Conservation (phyloP, 2,888 invertebrate species). For the Habroteleia sp. region DNA sequence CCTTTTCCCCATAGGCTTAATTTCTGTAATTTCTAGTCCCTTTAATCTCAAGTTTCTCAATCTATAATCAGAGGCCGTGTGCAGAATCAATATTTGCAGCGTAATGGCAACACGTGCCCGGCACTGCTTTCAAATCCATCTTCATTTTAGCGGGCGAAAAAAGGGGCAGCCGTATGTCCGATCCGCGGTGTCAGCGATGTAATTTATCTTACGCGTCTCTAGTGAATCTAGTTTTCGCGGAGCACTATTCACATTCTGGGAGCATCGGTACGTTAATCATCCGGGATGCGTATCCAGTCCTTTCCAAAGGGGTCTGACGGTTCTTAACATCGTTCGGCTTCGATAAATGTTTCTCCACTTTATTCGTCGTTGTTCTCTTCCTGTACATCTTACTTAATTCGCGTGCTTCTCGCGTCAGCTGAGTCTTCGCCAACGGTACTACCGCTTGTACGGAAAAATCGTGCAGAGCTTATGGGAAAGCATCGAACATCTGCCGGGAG, state of each 20-base stretch:
- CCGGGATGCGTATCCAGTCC: slow-evolving; percentile 29
- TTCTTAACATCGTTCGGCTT: slow-evolving; percentile 24
- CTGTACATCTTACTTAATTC: slow-evolving; percentile 54
- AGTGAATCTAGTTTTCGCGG: slow-evolving; percentile 26
- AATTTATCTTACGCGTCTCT: slow-evolving; percentile 27
- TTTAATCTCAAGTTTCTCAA: not conserved
- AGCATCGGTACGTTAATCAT: slow-evolving; percentile 36
- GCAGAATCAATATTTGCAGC: slow-evolving; percentile 22
- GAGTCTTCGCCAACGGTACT: slow-evolving; percentile 31
- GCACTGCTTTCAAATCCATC: slow-evolving; percentile 18
- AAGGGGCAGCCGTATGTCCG: slow-evolving; percentile 13
- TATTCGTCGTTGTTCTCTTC: slow-evolving; percentile 45
- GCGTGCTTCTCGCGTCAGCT: slow-evolving; percentile 27
- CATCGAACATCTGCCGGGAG: slow-evolving; percentile 60
- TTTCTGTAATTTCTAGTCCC: slow-evolving; percentile 1
- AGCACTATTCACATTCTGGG: slow-evolving; percentile 26
- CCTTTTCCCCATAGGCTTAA: no score
- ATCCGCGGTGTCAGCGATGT: slow-evolving; percentile 45
- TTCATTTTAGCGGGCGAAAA: slow-evolving; percentile 19
- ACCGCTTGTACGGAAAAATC: slow-evolving; percentile 32
- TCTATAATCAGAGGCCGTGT: slow-evolving; percentile 18
- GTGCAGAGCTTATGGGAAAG: slow-evolving; percentile 64
- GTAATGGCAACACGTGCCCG: slow-evolving; percentile 43
- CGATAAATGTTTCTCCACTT: slow-evolving; percentile 41
- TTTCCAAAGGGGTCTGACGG: slow-evolving; percentile 16